These are phyloP conservation scores for Percopsis transmontana DNA, from an alignment of 2,113 vertebrate species.

Conservation along the genomic window DNA sequence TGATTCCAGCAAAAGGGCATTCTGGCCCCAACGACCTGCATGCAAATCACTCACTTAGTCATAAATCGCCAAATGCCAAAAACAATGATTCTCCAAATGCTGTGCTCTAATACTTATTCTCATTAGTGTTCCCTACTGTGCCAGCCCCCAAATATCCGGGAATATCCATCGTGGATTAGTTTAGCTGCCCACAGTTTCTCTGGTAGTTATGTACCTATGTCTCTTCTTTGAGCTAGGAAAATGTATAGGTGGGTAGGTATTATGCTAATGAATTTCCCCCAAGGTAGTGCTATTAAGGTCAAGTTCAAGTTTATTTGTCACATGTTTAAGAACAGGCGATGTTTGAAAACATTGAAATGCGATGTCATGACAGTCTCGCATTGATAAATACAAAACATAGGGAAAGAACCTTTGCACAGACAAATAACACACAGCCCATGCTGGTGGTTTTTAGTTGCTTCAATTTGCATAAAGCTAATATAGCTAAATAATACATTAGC, in stretches of 20 bases:
- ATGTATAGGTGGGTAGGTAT: slow-evolving; percentile 29
- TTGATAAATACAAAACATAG: slow-evolving; percentile 19
- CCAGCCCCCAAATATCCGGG: slow-evolving; percentile 15
- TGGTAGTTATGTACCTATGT: slow-evolving; percentile 28
- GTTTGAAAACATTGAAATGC: too few species aligned
- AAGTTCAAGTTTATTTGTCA: too few species aligned
- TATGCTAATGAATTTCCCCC: slow-evolving; percentile 46
- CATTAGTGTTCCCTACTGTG: slow-evolving; percentile 33
- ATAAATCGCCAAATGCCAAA: slow-evolving; percentile 19
- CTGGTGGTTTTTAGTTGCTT: too few species aligned
- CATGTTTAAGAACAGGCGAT: too few species aligned
- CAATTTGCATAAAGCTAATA: too few species aligned
- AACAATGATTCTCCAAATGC: slow-evolving; percentile 27
- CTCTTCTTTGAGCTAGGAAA: slow-evolving; percentile 31
- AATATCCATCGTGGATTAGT: slow-evolving; percentile 20
- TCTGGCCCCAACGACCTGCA: slow-evolving; percentile 29
- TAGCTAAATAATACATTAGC: too few species aligned
- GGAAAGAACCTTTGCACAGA: too few species aligned
- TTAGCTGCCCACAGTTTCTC: slow-evolving; percentile 13
- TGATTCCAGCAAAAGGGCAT: slow-evolving; percentile 11
- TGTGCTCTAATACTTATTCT: slow-evolving; percentile 38
- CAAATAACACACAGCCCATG: too few species aligned
- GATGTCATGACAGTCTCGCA: too few species aligned
- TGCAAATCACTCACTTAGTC: slow-evolving; percentile 4
- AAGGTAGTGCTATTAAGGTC: slow-evolving; percentile 50